phyloP scores from a whole-genome alignment of 2,888 invertebrate species.

The Agrochola macilenta region DNA sequence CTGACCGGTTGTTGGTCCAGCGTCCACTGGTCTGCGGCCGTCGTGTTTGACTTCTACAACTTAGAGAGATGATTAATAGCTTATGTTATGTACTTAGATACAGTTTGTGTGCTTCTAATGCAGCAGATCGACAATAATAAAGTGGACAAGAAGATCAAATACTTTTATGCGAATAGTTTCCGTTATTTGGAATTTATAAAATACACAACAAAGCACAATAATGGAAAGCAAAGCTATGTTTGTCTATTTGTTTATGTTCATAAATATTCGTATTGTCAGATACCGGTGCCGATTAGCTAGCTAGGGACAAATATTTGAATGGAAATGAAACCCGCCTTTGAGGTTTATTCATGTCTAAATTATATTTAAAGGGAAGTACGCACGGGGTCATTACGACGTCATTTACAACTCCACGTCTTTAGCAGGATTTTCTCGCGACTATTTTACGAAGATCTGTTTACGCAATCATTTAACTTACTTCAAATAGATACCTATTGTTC shows the following conservation, averaged over 20 bases:
- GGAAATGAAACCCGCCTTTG: slow-evolving; percentile 49
- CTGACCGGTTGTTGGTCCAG: slow-evolving; percentile 28
- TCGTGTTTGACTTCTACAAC: slow-evolving; percentile 45
- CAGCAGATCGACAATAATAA: background rate
- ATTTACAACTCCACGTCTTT: slow-evolving; percentile 76
- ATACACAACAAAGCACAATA: slow-evolving; percentile 11
- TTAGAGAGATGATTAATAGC: slow-evolving; percentile 40
- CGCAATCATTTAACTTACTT: slow-evolving; percentile 66
- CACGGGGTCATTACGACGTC: slow-evolving; percentile 73
- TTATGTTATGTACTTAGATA: slow-evolving; percentile 22
- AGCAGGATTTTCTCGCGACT: slow-evolving; percentile 68
- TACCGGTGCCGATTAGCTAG: slow-evolving; percentile 32
- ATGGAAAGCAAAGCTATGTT: background rate
- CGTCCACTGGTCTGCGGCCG: slow-evolving; percentile 8
- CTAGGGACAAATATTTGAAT: slow-evolving; percentile 58
- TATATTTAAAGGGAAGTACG: slow-evolving; percentile 57
- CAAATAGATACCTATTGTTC: slow-evolving; percentile 52
- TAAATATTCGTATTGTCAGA: slow-evolving; percentile 40
- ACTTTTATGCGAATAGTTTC: background rate
- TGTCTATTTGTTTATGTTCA: slow-evolving; percentile 8
- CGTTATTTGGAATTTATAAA: slow-evolving; percentile 9
- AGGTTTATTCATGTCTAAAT: slow-evolving; percentile 58
- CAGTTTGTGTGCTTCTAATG: slow-evolving; percentile 7
- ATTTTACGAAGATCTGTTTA: slow-evolving; percentile 50
- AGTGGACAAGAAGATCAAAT: background rate